Evolutionary conservation across 2,888 invertebrate species (phyloP).

Genomic region (Serrognathus titanus): DNA sequence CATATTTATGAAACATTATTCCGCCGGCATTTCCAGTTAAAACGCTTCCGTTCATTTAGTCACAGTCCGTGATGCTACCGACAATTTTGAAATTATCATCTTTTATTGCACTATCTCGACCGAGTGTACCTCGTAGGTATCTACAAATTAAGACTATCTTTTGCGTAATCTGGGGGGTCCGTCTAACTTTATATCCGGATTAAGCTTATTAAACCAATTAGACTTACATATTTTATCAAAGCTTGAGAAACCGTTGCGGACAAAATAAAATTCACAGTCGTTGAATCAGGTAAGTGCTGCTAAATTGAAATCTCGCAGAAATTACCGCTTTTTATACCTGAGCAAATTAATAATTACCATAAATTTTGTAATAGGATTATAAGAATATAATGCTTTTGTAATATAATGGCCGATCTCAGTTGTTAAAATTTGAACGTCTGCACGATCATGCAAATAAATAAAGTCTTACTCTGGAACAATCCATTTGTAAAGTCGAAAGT

Average conservation of each 20-base stretch:
- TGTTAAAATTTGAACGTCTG: no score
- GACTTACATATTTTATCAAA: not conserved
- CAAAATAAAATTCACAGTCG: no score
- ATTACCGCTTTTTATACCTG: no score
- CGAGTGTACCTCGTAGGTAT: not conserved
- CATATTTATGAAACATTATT: conserved; percentile 17
- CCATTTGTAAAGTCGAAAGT: no score
- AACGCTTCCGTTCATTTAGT: conserved; percentile 9
- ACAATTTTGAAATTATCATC: conserved; percentile 7
- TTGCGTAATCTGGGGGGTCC: not conserved
- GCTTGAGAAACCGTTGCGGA: not conserved
- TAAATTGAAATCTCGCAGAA: no score
- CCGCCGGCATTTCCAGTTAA: conserved; percentile 2
- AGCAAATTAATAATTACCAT: no score
- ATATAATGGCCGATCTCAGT: no score
- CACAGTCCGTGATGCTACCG: conserved; percentile 4
- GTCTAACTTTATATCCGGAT: not conserved
- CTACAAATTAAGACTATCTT: not conserved
- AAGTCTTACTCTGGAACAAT: no score
- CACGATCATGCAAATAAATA: no score
- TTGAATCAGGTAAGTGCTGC: no score
- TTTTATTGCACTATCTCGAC: conserved; percentile 3
- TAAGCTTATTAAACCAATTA: not conserved
- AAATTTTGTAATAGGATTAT: no score
- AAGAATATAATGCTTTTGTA: no score